Evolutionary conservation across 53 echinoderm and acorn worm genomes (phyloP), one percentile per base, ranked within the genome.

Genomic region (Paracentrotus lividus): DNA sequence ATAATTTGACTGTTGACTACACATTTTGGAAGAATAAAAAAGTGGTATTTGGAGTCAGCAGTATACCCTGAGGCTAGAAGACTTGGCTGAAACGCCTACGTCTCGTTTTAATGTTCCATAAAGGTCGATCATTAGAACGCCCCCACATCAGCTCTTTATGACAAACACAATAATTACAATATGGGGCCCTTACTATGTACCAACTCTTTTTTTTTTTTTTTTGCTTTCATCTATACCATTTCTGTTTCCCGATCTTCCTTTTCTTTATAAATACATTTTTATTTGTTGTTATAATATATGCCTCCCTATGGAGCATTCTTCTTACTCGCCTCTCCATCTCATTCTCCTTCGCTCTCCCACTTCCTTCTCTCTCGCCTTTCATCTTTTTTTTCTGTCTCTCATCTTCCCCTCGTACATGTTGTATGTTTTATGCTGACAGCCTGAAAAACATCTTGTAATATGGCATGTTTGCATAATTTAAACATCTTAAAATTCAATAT

Each of bases 51-150:
- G 36, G 72, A 72, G 72, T 36, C 72, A 72, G 72, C 33, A 45
- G 47, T 81, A 20, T 81, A n/a, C n/a, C 81, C 81, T 81, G 3
- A 49, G 47, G 49, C 81, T 47, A 81, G 24, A 44, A 9, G n/a
- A 81, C n/a, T 45, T 47, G 81, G 45, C 27, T 81, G 0, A 2
- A 27, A 47, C 81, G 81, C 81, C 81, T 81, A 81, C 81, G 81
- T 47, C 20, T 81, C 81, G 45, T 81, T 44, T 81, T 81, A 81
- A 81, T 81, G 81, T 81, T 81, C 47, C 45, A 45, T 81, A 81
- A 81, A 81, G 47, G n/a, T 81, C 10, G 44, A 81, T 81, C 81
- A 45, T 81, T 81, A 81, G n/a, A 44, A 81, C 81, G 44, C 81
- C 81, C 81, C 44, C 81, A 45, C 44, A 47, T 26, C 24, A 38